phyloP scores from a whole-genome alignment of 2,113 vertebrate species.

The Leiothrix lutea region DNA sequence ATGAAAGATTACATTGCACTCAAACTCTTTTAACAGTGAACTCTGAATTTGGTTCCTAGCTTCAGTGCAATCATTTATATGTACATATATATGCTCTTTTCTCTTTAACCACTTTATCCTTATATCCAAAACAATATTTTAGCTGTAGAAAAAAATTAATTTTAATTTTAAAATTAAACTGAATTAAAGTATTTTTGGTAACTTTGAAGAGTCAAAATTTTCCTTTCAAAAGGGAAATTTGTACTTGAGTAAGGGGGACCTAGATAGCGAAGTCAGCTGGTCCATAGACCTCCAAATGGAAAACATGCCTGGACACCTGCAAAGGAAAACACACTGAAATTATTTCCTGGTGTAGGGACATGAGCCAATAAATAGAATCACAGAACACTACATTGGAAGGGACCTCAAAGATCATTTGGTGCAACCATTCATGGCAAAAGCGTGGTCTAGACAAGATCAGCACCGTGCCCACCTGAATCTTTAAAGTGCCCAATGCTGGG shows the following conservation, averaged over 20 bases:
- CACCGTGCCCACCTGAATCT: background rate
- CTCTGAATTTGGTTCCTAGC: background rate
- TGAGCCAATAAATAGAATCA: background rate
- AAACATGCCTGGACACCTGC: background rate
- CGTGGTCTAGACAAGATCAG: background rate
- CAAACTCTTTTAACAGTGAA: background rate
- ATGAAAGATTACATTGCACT: background rate
- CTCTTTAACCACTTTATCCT: background rate
- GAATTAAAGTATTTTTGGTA: background rate
- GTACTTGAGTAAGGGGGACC: background rate
- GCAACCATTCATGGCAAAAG: rapidly evolving
- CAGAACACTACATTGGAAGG: background rate
- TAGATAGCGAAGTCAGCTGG: background rate
- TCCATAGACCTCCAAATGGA: background rate
- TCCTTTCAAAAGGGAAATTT: background rate
- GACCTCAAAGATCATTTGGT: background rate
- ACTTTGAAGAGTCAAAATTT: background rate
- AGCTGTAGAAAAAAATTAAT: background rate
- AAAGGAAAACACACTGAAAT: background rate
- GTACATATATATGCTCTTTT: background rate
- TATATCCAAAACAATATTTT: background rate
- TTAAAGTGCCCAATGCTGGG: background rate
- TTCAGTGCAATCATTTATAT: background rate
- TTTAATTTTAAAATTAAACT: background rate
- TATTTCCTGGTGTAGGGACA: background rate